These are phyloP conservation scores for Bradypodion ventrale DNA, from an alignment of 2,797 vertebrate species.

Conservation along the genomic window DNA sequence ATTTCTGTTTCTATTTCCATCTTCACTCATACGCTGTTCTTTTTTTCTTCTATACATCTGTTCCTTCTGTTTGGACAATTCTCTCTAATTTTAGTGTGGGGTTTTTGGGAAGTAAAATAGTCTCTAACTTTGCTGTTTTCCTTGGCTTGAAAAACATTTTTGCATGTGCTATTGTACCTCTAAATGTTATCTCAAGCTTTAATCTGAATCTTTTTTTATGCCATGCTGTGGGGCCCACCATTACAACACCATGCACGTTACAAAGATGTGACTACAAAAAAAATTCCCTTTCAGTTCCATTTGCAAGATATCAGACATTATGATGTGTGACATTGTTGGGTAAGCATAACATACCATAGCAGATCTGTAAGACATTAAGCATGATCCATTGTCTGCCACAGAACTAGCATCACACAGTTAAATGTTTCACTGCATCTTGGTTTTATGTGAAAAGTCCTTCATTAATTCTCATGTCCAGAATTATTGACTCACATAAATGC, in stretches of 20 bases:
- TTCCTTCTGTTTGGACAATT: neutral
- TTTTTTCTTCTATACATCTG: neutral
- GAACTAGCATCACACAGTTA: neutral
- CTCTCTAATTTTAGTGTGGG: too few relatives aligned
- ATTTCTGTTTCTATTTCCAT: neutral
- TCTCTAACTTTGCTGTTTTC: neutral
- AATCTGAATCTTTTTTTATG: neutral
- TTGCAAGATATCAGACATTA: conserved; percentile 10
- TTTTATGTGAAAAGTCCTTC: neutral
- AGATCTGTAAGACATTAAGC: conserved; percentile 11
- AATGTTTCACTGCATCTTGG: neutral
- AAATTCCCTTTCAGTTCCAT: neutral
- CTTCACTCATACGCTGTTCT: neutral
- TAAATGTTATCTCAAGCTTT: neutral
- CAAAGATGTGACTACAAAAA: conserved; percentile 13
- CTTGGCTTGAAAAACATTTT: too few relatives aligned
- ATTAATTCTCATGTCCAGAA: neutral
- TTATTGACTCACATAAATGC: neutral
- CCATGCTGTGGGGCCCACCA: too few relatives aligned
- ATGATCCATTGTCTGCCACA: conserved; percentile 1
- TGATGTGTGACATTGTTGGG: conserved; percentile 2
- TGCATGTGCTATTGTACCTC: neutral
- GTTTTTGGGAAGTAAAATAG: neutral
- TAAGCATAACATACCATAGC: neutral
- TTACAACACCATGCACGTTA: too few relatives aligned